A percentile compares a stretch with the other conserved stretches of the same genome.
Conservation (phyloP, 2,113 vertebrate species). For the Glaucidium brasilianum region DNA sequence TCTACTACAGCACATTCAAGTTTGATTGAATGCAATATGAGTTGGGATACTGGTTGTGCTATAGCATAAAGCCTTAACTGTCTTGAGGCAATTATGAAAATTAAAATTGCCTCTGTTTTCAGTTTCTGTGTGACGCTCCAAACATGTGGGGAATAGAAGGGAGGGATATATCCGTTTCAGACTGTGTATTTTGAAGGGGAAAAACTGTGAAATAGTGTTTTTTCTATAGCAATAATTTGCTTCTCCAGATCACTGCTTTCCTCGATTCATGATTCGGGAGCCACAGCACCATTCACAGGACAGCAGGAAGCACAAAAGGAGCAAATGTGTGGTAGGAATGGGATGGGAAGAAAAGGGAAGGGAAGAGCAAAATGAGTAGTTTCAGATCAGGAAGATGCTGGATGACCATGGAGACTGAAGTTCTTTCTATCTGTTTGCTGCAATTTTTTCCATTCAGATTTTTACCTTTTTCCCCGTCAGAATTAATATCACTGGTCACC, state of each 20-base stretch:
- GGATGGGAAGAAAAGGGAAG: neutral
- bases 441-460: neutral
- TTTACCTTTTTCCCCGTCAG: neutral
- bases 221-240: neutral
- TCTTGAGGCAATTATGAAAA: neutral
- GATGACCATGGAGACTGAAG: neutral
- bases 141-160: neutral
- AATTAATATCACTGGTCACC: neutral
- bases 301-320: neutral
- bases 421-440: neutral
- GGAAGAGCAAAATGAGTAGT: neutral
- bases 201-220: neutral
- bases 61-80: neutral
- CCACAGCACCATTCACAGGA: neutral
- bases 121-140: neutral
- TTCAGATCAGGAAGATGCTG: neutral
- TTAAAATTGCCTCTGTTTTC: neutral
- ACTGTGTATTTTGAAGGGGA: neutral
- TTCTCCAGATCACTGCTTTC: neutral
- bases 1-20: neutral
- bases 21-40: neutral
- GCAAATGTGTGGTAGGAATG: neutral
- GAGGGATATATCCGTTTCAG: neutral
- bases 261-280: neutral
- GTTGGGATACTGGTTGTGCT: neutral